These are phyloP conservation scores for Loris lydekkerianus DNA, from an alignment of 2,797 vertebrate species.

Conservation along the genomic window DNA sequence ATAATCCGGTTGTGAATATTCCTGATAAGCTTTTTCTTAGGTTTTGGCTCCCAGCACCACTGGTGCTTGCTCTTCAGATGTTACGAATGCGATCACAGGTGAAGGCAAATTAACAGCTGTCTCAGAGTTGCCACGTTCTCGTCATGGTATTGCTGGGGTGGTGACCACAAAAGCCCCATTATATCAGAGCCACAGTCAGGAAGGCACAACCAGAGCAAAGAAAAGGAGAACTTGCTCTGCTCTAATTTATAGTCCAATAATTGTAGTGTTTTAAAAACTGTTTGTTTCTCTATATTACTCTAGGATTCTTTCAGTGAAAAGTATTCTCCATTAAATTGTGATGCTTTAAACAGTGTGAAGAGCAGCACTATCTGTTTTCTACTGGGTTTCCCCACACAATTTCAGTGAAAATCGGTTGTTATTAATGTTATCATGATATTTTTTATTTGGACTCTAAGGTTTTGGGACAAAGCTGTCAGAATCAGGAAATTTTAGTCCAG, in stretches of 20 bases:
- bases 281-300: background rate
- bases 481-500: background rate
- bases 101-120: background rate
- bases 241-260: slow-evolving; percentile 3
- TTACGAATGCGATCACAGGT: background rate
- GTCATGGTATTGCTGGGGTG: background rate
- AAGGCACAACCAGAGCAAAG: background rate
- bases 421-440: background rate
- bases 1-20: no score
- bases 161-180: background rate
- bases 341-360: background rate
- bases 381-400: background rate
- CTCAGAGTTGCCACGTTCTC: background rate
- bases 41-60: background rate
- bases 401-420: background rate
- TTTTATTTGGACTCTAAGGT: background rate
- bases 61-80: background rate
- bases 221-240: background rate
- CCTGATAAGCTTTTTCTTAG: no score
- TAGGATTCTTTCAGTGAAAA: background rate
- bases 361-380: background rate
- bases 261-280: background rate
- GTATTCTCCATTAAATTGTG: background rate
- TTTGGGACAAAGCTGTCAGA: background rate
- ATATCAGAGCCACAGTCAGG: background rate